These are phyloP conservation scores for Selene dorsalis DNA, from an alignment of 2,797 vertebrate species.

Conservation along the genomic window DNA sequence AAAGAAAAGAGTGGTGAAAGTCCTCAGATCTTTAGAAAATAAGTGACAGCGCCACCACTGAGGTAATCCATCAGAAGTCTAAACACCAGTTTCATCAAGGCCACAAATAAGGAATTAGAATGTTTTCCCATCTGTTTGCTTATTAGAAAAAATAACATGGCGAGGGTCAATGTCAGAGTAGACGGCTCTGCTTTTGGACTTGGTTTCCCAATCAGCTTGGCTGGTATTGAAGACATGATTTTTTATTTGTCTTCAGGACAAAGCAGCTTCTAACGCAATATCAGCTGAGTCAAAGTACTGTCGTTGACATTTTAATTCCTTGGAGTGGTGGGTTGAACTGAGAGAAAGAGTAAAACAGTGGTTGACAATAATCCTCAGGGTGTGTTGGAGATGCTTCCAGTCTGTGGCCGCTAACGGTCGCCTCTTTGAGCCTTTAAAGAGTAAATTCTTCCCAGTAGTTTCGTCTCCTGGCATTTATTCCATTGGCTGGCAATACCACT, in stretches of 20 bases:
- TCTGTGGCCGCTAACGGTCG: neutral
- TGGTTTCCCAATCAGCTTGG: conserved; percentile 72
- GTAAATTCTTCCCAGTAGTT: neutral
- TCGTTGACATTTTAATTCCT: conserved; percentile 42
- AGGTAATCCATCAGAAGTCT: conserved; percentile 77
- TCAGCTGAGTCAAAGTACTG: conserved; percentile 27
- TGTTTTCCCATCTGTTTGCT: conserved; percentile 81
- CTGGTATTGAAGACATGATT: conserved; percentile 76
- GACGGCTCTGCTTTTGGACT: conserved; percentile 78
- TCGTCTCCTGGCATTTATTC: conserved; percentile 34
- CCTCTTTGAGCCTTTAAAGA: neutral
- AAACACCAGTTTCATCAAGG: conserved; percentile 76
- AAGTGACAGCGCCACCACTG: conserved; percentile 72
- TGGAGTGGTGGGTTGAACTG: neutral
- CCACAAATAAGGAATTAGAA: conserved; percentile 72
- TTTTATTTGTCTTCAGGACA: conserved; percentile 10
- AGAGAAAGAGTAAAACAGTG: neutral
- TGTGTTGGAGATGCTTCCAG: neutral
- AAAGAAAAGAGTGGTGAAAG: neutral
- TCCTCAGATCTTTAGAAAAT: conserved; percentile 78
- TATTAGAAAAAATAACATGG: conserved; percentile 80
- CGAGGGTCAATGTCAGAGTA: conserved; percentile 72
- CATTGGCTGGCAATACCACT: neutral
- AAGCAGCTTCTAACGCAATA: conserved; percentile 20
- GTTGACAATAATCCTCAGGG: conserved; percentile 17